These are phyloP conservation scores for Amaurobius ferox DNA, from an alignment of 2,888 invertebrate genomes.

Conservation along the genomic window DNA sequence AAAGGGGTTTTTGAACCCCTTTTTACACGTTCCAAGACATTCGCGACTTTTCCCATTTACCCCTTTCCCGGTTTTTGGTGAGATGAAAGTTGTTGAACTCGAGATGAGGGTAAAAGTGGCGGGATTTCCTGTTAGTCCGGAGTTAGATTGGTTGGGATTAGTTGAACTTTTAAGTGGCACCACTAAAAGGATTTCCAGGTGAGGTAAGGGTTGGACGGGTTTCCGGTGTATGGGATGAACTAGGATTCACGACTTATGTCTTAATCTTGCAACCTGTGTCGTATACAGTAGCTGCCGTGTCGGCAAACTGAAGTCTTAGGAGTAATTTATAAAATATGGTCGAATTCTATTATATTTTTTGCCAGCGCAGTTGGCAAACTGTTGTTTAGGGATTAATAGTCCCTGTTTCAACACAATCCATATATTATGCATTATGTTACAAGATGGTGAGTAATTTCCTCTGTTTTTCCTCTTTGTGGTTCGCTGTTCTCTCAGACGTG, in stretches of 20 bases:
- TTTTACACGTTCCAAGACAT: slow-evolving; percentile 8
- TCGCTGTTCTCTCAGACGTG: too few relatives aligned
- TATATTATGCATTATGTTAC: too few relatives aligned
- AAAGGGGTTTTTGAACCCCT: slow-evolving; percentile 1
- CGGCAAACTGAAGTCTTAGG: too few relatives aligned
- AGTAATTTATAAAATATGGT: too few relatives aligned
- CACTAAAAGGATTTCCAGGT: neutral
- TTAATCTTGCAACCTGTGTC: neutral
- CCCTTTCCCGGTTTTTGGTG: neutral
- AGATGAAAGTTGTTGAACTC: neutral
- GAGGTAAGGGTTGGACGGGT: neutral
- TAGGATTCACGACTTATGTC: neutral
- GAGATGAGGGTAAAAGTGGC: neutral
- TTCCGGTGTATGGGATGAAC: neutral
- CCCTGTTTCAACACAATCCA: too few relatives aligned
- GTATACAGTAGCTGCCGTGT: too few relatives aligned
- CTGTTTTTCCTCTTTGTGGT: too few relatives aligned
- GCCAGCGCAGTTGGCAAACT: too few relatives aligned
- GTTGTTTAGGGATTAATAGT: too few relatives aligned
- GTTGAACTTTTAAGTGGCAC: too few relatives aligned
- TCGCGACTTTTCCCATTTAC: neutral
- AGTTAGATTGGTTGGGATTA: neutral
- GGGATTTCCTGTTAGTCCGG: neutral
- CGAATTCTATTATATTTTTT: too few relatives aligned
- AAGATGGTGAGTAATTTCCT: too few relatives aligned